Evolutionary conservation across 2,888 invertebrate species (phyloP), one percentile per base, ranked within the genome.

Genomic region (Dryobota labecula): DNA sequence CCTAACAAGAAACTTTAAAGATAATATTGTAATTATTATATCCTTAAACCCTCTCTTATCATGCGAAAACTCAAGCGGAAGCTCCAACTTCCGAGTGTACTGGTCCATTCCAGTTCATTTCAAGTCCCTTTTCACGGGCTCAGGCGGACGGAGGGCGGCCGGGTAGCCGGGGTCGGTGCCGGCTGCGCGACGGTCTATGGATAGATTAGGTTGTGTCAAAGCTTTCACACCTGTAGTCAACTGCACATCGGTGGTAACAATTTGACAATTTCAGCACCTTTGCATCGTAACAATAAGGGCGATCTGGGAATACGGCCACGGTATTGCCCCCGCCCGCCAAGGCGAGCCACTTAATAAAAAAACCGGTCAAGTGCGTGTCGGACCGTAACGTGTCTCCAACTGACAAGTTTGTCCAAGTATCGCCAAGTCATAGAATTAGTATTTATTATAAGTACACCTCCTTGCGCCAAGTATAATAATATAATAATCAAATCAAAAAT

Each of bases 31-130:
- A n/a, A 11, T 66, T 57, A 30, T 51, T 65, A 41, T 58, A 45
- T 77, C 41, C 58, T 36, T 27, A 54, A 47, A 56, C 60, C 41
- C 43, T 69, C 41, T 68, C 78, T 78, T 74, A 74, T 78, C 74
- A 45, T 30, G 41, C 60, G 43, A 43, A 56, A 70, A 70, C 41
- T 74, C 43, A 43, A 70, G 43, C 78, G 78, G 73, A 74, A 61
- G 24, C 70, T 58, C 54, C 47, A 30, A 70, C 60, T 74, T 77
- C 78, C 73, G 70, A 74, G 78, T 70, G 60, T 77, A 74, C 70
- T 74, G 70, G 54, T 74, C 73, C 74, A 78, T 78, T 61, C 30
- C 79, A 63, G 47, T 73, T 79, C 60, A 64, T 76, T 60, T 63
- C 49, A 57, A 67, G 43, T 20, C 30, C 76, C 49, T 73, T 73